Evolutionary conservation across 2,888 invertebrate genomes (phyloP), one percentile per base, ranked within the genome.

Genomic region (Agonopterix heracliana): DNA sequence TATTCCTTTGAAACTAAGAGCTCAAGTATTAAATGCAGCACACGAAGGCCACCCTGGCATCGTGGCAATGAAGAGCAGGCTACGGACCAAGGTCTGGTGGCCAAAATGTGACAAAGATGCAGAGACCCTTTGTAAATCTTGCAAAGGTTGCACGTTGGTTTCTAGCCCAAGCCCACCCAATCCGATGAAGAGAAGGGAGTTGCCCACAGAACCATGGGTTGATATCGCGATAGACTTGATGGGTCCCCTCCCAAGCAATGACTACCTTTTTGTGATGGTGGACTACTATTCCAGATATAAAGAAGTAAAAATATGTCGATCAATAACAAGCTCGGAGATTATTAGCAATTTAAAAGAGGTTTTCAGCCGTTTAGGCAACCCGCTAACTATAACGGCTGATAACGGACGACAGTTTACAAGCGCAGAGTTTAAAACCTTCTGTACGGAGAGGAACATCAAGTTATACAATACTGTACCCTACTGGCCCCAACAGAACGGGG

Each of bases 401-500:
- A 66, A 64, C 41, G 61, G 63, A 0, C 47, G 44, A 17, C 61
- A 62, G 11, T 64, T 66, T 43, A 14, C 44, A 1, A 61, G 60
- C 13, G 52, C 53, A 7, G 60, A 60, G 26, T 63, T 63, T 13
- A 58, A 57, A 38, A 5, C n/a, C 1, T 64, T 51, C 48, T 61
- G 59, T 45, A n/a, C 10, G 3, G 52, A 60, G 8, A 49, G 42
- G 0, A 49, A 55, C n/a, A 63, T 63, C 8, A 50, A 10, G 7
- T 5, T 64, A 0, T 57, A 34, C 41, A 49, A 55, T 45, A 50
- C 62, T 7, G 44, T 59, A 9, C 63, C 65, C 0, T 66, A 63
- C 26, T 61, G 57, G 56, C 63, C 54, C 0, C 63, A 65, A 53
- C 55, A 57, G 38, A 64, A 65, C 40, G 61, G 63, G 0, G 60